Evolutionary conservation across 2,888 invertebrate species (phyloP), one percentile per base, ranked within the genome.

Genomic region (Podabrus alpinus): DNA sequence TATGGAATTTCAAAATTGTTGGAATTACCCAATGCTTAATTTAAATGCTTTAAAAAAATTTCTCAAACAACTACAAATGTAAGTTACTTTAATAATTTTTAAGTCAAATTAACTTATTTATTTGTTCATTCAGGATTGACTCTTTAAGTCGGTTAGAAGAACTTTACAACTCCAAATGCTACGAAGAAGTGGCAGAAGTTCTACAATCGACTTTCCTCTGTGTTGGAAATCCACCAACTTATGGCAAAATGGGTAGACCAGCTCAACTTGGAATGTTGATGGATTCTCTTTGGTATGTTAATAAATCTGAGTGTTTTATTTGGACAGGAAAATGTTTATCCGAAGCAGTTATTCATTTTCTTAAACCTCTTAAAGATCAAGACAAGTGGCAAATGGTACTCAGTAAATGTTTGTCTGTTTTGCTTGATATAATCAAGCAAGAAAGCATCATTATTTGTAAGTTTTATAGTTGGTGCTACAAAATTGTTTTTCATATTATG

Each of bases 311-410:
- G 66, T 94, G 94, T 83, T 91, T 94, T 76, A 88, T 92, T 79
- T 96, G 95, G 95, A 91, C 93, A 1, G 92, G 96, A 81, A 91
- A 90, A 71, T 94, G 93, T 82, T 88, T 95, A 17, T 90, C 94
- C 83, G 95, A 95, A 87, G 90, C 93, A 1, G 88, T 95, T 69
- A 90, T 77, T 81, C 88, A 83, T 82, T 87, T 78, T 86, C 85
- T 78, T 86, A 90, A 88, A 87, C 83, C 88, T 86, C 74, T 84
- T 7, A 88, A 79, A 85, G 88, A 84, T 79, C 87, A 77, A 15
- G 83, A 84, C 59, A 85, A 83, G 84, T 90, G 84, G 87, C 85
- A 85, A 71, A 82, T 85, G 79, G 80, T 88, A 9, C 77, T 87
- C 11, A 84, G 86, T 59, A 88, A 88, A 80, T 87, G 89, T 76